A percentile compares a stretch with the other conserved stretches of the same genome.
phyloP scores from a whole-genome alignment of 2,797 vertebrate species.

The Darevskia mixta region DNA sequence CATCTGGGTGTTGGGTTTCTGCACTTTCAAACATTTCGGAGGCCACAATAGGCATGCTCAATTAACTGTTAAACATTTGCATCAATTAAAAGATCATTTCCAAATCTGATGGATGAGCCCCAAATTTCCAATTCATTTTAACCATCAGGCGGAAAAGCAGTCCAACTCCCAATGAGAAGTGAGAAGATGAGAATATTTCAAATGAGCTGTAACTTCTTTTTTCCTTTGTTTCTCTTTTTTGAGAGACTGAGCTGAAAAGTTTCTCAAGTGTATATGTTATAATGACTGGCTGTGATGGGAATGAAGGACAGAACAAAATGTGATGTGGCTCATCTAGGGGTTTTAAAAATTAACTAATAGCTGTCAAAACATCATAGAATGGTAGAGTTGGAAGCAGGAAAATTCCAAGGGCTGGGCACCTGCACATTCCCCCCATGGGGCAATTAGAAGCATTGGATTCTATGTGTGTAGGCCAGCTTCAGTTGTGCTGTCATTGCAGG shows the following conservation, averaged over 20 bases:
- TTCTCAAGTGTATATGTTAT: background rate
- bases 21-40: conserved; percentile 82
- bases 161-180: conserved; percentile 81
- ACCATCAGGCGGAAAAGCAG: conserved; percentile 89
- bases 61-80: conserved; percentile 92
- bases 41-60: conserved; percentile 89
- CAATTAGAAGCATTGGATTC: no score
- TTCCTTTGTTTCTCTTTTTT: no score
- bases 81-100: conserved; percentile 95
- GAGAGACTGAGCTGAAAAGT: background rate
- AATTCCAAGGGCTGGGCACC: no score
- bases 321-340: background rate
- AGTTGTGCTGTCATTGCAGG: no score
- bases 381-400: no score
- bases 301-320: background rate
- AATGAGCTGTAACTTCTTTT: conserved; percentile 55
- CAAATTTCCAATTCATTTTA: conserved; percentile 93
- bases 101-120: conserved; percentile 94
- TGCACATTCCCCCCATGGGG: no score
- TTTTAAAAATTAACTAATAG: no score
- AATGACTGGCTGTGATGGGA: background rate
- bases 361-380: no score
- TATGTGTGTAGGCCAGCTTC: no score
- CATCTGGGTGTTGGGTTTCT: conserved; percentile 72
- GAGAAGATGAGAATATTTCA: conserved; percentile 74